Base-by-base conservation (phyloP, 2,888 invertebrate genomes). In the Tachystola acroxantha region DNA sequence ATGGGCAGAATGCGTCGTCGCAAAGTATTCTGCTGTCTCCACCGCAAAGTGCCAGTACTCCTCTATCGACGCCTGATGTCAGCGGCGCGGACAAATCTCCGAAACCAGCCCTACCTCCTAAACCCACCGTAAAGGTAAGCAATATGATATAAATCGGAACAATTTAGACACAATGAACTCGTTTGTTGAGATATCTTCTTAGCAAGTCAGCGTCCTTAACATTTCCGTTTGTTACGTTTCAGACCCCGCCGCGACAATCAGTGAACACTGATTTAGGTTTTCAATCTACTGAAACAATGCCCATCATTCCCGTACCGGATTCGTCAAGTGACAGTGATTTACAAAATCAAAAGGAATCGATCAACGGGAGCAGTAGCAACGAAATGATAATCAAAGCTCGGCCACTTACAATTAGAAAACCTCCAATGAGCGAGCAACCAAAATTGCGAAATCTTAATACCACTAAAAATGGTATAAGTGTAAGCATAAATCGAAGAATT, bases 91-190 rank as follows among this genome's bases (percentile, higher is more conserved):
- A 90, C 54, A 90, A 89, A 62, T 86, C 82, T 12, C 88, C 89
- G 31, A 93, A 94, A 67, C 95, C 95, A 1, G 94, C 95, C 1
- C 71, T 95, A 68, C 95, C 94, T 42, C 94, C 94, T 7, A 96
- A 96, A 80, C 96, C 96, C 32, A 90, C 91, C 10, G 89, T 92
- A 33, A 91, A 88, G 82, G 88, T 88, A 70, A 43, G 3, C 22
- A 22, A 27, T 16, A 11, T 14, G 5, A n/a, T n/a, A n/a, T n/a
- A n/a, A n/a, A n/a, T n/a, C n/a, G n/a, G n/a, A n/a, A n/a, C n/a
- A n/a, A n/a, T n/a, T n/a, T n/a, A n/a, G n/a, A n/a, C n/a, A n/a
- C n/a, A n/a, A n/a, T n/a, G n/a, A n/a, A n/a, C n/a, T n/a, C n/a
- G n/a, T n/a, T n/a, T n/a, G n/a, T n/a, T n/a, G n/a, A n/a, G n/a